Base-by-base conservation (phyloP, 2,888 invertebrate genomes). In the Sarcophaga carnaria region DNA sequence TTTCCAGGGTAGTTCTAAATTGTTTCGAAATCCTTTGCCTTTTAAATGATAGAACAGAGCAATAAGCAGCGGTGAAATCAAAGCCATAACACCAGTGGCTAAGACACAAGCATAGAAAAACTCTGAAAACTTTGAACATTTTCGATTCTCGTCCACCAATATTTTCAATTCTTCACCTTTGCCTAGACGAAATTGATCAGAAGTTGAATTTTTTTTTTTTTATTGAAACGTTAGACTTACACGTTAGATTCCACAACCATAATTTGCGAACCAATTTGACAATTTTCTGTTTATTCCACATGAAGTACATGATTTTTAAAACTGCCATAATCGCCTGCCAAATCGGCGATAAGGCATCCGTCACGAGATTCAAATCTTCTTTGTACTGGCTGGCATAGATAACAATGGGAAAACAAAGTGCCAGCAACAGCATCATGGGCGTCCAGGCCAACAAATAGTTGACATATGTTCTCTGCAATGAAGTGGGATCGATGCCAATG, bases 211-310 rank as follows among this genome's bases (percentile, higher is more conserved):
- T 4, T 20, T 10, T 66, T 12, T 37, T 6, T 45, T 17, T 54
- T 25, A 45, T 49, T 3, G 8, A 27, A 14, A n/a, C 47, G 17
- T 3, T 0, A 27, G 12, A 71, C 20, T 69, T 76, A 88, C 88
- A 84, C 60, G 76, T 64, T 10, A 72, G n/a, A 6, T 76, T 82
- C 47, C 77, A 59, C 47, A 45, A 6, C 78, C 86, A 87, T 49
- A 87, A 72, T 20, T 77, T 59, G 5, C 82, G 77, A 10, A 83
- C 66, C 59, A 87, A 64, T 10, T 59, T 20, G 1, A 79, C 62
- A 66, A 88, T 83, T 62, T 83, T 81, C 12, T 86, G 27, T 4
- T 81, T 80, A 27, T 86, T 87, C 47, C 76, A 81, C 62, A 88
- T 76, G 45, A 85, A 83, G 2, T 69, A 59, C 22, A 66, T 69